Evolutionary conservation across 2,888 invertebrate genomes (phyloP), one percentile per base, ranked within the genome.

Genomic region (Volucella inanis): DNA sequence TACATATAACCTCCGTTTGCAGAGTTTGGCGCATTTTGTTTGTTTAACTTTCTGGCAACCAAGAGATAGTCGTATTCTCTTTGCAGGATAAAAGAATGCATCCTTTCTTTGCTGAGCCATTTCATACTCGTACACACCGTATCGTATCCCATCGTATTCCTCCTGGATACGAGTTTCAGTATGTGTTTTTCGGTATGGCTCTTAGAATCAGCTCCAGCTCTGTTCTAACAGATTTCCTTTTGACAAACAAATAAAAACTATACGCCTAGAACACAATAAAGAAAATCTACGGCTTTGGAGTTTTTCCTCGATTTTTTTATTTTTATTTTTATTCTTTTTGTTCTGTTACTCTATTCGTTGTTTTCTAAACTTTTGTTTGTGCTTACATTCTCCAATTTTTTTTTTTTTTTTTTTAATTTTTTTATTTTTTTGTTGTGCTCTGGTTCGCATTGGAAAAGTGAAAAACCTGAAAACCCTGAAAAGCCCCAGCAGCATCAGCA

Each of bases 221-320:
- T 71, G 57, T 50, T 64, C 55, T 75, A 65, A 64, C 64, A 71
- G 65, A 59, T 76, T 61, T 72, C 65, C 72, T 49, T 61, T 62
- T 62, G 15, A 57, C 38, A 31, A 47, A 50, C 49, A 78, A 78
- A 83, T 61, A 67, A 83, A 68, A 83, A 80, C 84, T 80, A 75
- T 75, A 74, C 50, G 71, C 72, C 67, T 81, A 81, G 85, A 76
- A 85, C 80, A 85, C 85, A 81, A 85, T 85, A 76, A 85, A 76
- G 85, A 72, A 80, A 59, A 85, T 67, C 80, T 76, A 65, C n/a
- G 76, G 71, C 70, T 74, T 70, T 65, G 47, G 65, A 71, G 71
- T 75, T 18, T 49, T 64, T 71, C 41, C 12, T 15, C 54, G 3
- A 14, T 43, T 77, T 52, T n/a, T 49, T 22, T 18, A 10, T 6